Conservation (phyloP, 2,888 invertebrate species). For the Agonum fuliginosum region DNA sequence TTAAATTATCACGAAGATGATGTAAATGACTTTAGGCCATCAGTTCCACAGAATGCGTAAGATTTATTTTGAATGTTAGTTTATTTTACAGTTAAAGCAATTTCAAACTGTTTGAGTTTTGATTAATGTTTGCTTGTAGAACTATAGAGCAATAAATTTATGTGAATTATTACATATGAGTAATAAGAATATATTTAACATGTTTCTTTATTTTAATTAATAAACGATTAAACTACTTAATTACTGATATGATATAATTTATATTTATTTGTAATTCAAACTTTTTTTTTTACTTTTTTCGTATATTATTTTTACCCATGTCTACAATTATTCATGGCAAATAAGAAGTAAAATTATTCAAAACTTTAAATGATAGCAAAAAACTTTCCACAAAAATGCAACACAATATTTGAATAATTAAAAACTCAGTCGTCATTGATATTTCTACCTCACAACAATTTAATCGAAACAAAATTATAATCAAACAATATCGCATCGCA, state of each 20-base stretch:
- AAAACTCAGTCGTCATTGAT: neutral
- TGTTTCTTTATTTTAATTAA: too few relatives aligned
- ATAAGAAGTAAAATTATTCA: neutral
- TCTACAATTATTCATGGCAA: too few relatives aligned
- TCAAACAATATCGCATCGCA: conserved; percentile 9
- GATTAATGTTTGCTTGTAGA: conserved; percentile 10
- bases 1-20: conserved; percentile 14
- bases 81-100: conserved; percentile 32
- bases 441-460: too few relatives aligned
- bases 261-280: too few relatives aligned
- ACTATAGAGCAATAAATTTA: conserved; percentile 13
- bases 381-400: neutral
- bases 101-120: neutral
- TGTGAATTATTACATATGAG: neutral
- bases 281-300: too few relatives aligned
- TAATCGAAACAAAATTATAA: neutral
- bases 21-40: neutral
- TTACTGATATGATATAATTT: too few relatives aligned
- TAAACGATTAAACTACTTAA: too few relatives aligned
- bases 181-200: conserved; percentile 9
- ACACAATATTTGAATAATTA: conserved; percentile 5
- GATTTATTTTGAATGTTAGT: conserved; percentile 31
- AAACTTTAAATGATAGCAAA: neutral
- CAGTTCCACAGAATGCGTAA: neutral
- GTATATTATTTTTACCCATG: too few relatives aligned